Evolutionary conservation across 2,113 vertebrate species (phyloP), one percentile per base, ranked within the genome.

Genomic region (Nannobrachium achirus): DNA sequence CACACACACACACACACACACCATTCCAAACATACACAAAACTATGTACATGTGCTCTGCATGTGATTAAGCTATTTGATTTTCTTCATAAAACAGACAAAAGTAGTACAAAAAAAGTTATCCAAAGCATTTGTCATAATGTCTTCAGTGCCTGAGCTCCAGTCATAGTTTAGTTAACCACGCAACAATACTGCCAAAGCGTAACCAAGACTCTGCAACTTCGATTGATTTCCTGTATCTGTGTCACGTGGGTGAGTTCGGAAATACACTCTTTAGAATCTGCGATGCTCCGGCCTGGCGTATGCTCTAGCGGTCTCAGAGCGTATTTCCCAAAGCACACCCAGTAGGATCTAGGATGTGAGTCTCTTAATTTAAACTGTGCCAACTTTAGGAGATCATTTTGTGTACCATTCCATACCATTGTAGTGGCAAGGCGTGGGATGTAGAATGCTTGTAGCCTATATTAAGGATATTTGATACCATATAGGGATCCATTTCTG

Each of bases 1-100:
- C 75, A 82, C 73, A 83, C 73, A 78, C 73, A 55, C 44, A 63
- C 56, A 65, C 61, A 86, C 75, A 82, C 73, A 83, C 73, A 78
- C 33, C 70, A 68, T 75, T 79, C 56, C 79, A 79, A 82, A 89
- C 86, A 83, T 63, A 89, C 76, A 83, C 81, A 86, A 66, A 83
- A 63, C 52, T 89, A 86, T 91, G 63, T 89, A 90, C 89, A 89
- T 88, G 88, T 91, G 90, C 85, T 88, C 81, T 71, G 62, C 70
- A 71, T 71, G 66, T 57, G 58, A 71, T 79, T 61, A 42, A 55
- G n/a, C 10, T 56, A 40, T 41, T 40, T 79, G 68, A 49, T 68
- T 67, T 25, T 4, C 38, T 60, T 63, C 67, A 71, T 68, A 78
- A 81, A 85, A 75, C 80, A 72, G 53, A 82, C 66, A 85, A 70